Evolutionary conservation across 2,797 vertebrate species (phyloP).

Genomic region (Artibeus lituratus): DNA sequence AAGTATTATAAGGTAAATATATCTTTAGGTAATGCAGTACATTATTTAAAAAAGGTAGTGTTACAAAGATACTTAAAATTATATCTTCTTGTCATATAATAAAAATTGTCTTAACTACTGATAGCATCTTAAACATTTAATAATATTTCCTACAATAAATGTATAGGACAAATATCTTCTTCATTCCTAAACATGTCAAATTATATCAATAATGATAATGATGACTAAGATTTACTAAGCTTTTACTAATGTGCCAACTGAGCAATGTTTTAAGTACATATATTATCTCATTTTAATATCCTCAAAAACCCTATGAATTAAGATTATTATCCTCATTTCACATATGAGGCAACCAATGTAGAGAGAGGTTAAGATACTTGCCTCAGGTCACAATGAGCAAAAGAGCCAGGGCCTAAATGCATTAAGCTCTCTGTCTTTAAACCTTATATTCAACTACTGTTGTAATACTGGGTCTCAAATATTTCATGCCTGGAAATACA

Average conservation of each 20-base stretch:
- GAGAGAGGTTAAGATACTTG: slow-evolving; percentile 4
- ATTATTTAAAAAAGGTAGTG: neutral
- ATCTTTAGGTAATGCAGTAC: neutral
- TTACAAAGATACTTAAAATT: neutral
- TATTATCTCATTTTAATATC: slow-evolving; percentile 33
- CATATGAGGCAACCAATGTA: neutral
- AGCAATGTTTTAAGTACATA: neutral
- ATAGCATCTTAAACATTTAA: neutral
- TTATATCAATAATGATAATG: neutral
- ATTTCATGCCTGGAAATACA: neutral
- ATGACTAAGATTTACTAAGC: neutral
- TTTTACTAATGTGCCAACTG: slow-evolving; percentile 14
- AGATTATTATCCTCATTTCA: slow-evolving; percentile 44
- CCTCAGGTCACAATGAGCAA: neutral
- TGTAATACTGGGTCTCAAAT: neutral
- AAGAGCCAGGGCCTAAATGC: neutral
- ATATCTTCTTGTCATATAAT: neutral
- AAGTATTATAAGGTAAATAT: neutral
- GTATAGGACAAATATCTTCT: neutral
- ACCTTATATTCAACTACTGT: neutral
- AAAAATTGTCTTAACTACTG: neutral
- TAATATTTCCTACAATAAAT: neutral
- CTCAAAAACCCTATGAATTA: slow-evolving; percentile 44
- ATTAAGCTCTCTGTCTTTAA: neutral
- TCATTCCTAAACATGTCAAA: neutral